Conservation (phyloP, 2,797 vertebrate species). For the Gallirallus australis region DNA sequence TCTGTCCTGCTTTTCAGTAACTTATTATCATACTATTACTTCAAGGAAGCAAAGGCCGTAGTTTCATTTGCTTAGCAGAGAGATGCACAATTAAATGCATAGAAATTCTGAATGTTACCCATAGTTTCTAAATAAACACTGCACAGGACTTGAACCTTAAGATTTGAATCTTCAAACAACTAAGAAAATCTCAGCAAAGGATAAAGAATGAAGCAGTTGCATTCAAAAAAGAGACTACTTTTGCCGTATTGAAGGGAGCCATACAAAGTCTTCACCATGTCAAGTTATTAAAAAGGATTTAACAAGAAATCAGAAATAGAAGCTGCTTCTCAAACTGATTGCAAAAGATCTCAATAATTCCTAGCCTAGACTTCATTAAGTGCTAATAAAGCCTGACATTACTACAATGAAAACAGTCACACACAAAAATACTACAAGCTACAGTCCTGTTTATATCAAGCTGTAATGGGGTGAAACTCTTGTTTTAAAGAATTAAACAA, state of each 20-base stretch:
- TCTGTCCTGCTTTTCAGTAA: constrained; percentile 32
- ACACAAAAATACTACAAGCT: not conserved
- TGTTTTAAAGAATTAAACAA: constrained; percentile 1
- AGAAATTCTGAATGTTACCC: not conserved
- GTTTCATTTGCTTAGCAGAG: constrained; percentile 32
- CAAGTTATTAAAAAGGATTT: not conserved
- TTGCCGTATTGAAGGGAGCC: not conserved
- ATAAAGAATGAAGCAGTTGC: not conserved
- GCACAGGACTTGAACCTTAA: not conserved
- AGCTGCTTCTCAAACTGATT: not conserved
- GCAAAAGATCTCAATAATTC: not conserved
- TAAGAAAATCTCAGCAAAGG: not conserved
- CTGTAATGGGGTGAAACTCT: not conserved
- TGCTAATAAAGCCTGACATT: not conserved
- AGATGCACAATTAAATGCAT: not conserved
- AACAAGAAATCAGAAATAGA: not conserved
- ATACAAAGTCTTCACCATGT: not conserved
- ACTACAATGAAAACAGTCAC: not conserved
- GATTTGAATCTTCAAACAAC: not conserved
- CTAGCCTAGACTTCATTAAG: not conserved
- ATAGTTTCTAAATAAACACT: constrained; percentile 5
- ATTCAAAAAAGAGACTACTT: not conserved
- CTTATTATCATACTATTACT: constrained; percentile 18
- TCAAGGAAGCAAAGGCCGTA: constrained; percentile 11
- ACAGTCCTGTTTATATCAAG: not conserved